Conservation (phyloP, 2,113 vertebrate genomes). For the Trinectes maculatus region DNA sequence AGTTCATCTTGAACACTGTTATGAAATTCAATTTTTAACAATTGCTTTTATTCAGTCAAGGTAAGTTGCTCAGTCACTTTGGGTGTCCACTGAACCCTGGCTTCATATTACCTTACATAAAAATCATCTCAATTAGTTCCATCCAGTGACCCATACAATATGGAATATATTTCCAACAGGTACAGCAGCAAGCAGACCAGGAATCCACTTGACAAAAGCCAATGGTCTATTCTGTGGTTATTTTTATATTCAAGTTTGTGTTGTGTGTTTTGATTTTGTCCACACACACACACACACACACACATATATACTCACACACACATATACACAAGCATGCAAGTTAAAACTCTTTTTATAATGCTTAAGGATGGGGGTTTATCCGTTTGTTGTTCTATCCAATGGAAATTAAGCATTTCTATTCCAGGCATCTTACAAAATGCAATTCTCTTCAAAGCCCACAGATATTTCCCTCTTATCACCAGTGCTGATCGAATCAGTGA, state of each 20-base stretch:
- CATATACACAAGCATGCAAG: too few relatives aligned
- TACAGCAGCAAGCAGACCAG: background rate
- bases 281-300: too few relatives aligned
- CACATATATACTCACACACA: too few relatives aligned
- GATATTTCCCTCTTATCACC: constrained; percentile 37
- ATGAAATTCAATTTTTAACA: background rate
- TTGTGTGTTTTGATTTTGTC: too few relatives aligned
- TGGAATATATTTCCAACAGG: background rate
- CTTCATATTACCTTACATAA: background rate
- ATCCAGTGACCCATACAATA: background rate
- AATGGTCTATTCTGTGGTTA: too few relatives aligned
- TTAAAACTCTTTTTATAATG: too few relatives aligned
- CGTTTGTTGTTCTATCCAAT: constrained; percentile 17
- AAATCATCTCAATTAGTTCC: background rate
- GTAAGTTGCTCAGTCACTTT: background rate
- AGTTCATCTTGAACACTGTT: too few relatives aligned
- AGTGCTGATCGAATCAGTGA: constrained; percentile 27
- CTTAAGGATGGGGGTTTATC: constrained; percentile 35
- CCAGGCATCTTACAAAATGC: constrained; percentile 18
- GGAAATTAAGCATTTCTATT: constrained; percentile 40
- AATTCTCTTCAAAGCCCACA: constrained; percentile 37
- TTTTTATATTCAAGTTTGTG: too few relatives aligned
- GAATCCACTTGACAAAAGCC: background rate
- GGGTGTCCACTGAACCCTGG: background rate
- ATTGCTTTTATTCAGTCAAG: background rate